phyloP scores from a whole-genome alignment of 2,797 vertebrate species.

The Fratercula arctica region DNA sequence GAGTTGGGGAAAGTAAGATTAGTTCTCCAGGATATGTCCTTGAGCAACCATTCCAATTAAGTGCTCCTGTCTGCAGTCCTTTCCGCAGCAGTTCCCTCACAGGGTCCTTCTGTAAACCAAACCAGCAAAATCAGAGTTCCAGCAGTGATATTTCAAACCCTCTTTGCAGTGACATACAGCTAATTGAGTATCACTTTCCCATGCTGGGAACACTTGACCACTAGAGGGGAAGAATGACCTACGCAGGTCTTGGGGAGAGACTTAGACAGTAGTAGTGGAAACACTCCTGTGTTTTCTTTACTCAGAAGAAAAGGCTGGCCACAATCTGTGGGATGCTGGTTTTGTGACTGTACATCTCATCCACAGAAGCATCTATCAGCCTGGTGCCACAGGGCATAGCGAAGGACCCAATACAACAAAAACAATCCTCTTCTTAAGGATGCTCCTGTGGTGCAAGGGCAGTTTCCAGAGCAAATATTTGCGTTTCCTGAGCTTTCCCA shows the following conservation, averaged over 20 bases:
- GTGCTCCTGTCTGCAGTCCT: background rate
- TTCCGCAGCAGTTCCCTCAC: background rate
- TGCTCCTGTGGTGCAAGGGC: background rate
- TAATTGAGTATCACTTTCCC: background rate
- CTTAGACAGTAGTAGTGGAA: background rate
- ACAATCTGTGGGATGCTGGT: background rate
- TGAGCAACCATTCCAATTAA: background rate
- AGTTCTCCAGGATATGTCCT: background rate
- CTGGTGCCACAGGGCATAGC: background rate
- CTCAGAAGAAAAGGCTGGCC: background rate
- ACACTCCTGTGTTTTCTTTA: background rate
- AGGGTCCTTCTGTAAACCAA: background rate
- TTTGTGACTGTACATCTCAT: background rate
- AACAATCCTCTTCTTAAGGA: background rate
- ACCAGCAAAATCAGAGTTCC: background rate
- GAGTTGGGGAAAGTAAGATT: background rate
- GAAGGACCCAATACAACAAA: background rate
- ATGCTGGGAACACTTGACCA: background rate
- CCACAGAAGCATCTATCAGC: background rate
- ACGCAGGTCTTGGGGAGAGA: background rate
- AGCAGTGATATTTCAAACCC: background rate
- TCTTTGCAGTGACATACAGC: background rate
- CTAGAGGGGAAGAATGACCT: background rate
- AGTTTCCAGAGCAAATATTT: background rate
- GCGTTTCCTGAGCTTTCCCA: background rate